Evolutionary conservation across 2,888 invertebrate species (phyloP).

Genomic region (Pandemis cinnamomeana): DNA sequence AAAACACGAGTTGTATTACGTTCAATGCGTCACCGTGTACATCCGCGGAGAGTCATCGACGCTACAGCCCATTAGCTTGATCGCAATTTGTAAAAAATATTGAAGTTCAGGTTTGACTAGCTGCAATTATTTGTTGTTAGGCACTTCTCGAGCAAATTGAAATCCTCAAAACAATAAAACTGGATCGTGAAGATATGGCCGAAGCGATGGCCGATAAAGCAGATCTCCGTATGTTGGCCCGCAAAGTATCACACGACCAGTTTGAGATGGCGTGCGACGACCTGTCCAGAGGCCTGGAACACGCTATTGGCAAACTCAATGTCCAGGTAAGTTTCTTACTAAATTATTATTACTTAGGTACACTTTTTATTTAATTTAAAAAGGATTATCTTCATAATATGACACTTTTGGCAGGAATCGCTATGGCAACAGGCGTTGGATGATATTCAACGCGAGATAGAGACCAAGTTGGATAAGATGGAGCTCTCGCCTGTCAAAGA

Average conservation of each 20-base stretch:
- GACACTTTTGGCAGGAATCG: conserved; percentile 73
- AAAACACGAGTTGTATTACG: too few species aligned
- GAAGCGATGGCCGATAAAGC: conserved; percentile 91
- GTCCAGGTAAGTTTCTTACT: conserved; percentile 74
- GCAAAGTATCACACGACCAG: conserved; percentile 89
- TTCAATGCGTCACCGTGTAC: too few species aligned
- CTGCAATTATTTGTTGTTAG: conserved; percentile 57
- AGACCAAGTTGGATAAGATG: conserved; percentile 87
- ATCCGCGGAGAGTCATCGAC: background rate
- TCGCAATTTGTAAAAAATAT: background rate
- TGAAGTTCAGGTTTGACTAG: background rate
- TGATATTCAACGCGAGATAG: conserved; percentile 87
- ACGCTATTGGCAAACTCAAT: conserved; percentile 85
- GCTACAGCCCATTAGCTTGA: background rate
- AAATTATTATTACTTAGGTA: background rate
- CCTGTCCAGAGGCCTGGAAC: conserved; percentile 86
- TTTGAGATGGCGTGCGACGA: conserved; percentile 89
- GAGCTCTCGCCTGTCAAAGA: conserved; percentile 87
- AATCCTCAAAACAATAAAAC: conserved; percentile 86
- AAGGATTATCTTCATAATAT: background rate
- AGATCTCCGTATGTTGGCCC: conserved; percentile 87
- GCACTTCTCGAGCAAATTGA: conserved; percentile 87
- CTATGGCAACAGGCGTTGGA: conserved; percentile 87
- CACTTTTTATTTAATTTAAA: background rate
- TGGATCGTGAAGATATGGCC: conserved; percentile 88